Base-by-base conservation (phyloP, 2,797 vertebrate species). In the Gobionotothen gibberifrons region DNA sequence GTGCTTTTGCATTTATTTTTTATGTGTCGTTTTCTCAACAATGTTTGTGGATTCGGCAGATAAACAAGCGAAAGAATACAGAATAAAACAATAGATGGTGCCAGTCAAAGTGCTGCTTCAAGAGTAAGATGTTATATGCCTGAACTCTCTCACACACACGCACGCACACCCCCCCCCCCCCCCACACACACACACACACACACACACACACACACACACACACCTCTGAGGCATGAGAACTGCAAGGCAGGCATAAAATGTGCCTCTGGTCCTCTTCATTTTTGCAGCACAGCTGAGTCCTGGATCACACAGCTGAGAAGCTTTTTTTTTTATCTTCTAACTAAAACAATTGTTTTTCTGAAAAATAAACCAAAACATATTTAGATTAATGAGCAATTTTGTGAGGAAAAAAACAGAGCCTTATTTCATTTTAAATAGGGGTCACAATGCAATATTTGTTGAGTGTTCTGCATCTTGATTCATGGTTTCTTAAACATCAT, bases 61-160 rank as follows among this genome's bases (percentile, higher is more conserved):
- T 76, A 85, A 83, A 86, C 78, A 84, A 81, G 80, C 76, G 42
- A 56, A 51, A 59, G 62, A 76, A 81, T 65, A 53, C 43, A 54
- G 49, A 88, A 87, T 85, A 89, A 86, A 90, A 90, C 79, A 84
- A 80, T 81, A 91, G 86, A 89, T 86, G 82, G 76, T 84, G 88
- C 72, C 80, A 76, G 77, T 87, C 87, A 87, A 83, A 86, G 72
- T 64, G 62, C 49, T 63, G 84, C 74, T 78, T 86, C 81, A 81
- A 83, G 79, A 80, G 65, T 79, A 85, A 90, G 84, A 84, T 84
- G 73, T 79, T 82, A 79, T 63, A 40, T 75, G 62, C 52, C 15
- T 57, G 40, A 65, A 64, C 81, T 42, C 58, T 22, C 21, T 22
- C 56, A 43, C 56, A 22, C 56, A 14, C 55, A 42, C 17, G 22